Evolutionary conservation across 2,797 vertebrate genomes (phyloP), one percentile per base, ranked within the genome.

Genomic region (Galagoides demidoff): DNA sequence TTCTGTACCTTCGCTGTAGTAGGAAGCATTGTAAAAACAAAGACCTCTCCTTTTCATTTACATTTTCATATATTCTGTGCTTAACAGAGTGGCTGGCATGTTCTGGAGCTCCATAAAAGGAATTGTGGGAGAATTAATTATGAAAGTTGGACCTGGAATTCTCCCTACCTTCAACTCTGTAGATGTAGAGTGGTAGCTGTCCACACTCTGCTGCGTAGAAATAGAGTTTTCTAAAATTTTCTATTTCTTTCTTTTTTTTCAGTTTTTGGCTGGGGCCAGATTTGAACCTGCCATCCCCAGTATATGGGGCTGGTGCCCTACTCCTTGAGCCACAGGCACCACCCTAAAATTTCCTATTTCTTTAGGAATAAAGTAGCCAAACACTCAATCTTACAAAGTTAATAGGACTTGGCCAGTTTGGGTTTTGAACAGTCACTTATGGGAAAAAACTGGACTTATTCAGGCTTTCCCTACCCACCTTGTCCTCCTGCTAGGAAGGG

Each of bases 1-100:
- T 5, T 23, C 11, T 1, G 3, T 29, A 17, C 64, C 20, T 63
- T 37, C 5, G 0, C 37, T 49, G 9, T 8, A 4, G 27, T 17
- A 0, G 20, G 31, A 79, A 20, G 55, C 16, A 19, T 20, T 2
- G 0, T 2, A 4, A n/a, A 49, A 37, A n/a, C 82, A 43, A 37
- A 74, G 20, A 9, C 57, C 14, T 23, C 55, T 61, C 34, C 39
- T 37, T 34, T 70, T 34, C 70, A 9, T 22, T 66, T 66, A 59
- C 55, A 34, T 29, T n/a, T n/a, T 73, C 20, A 7, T 20, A 12
- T 37, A 3, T 37, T 63, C 1, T 2, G 31, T 63, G 68, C 57
- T 84, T 37, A 52, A 61, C 23, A 13, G 7, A 29, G 78, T 34
- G 55, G 14, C 11, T 19, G 14, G 59, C 34, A 27, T 11, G 1